These are phyloP conservation scores for Cryptus armator DNA, from an alignment of 2,888 invertebrate genomes.

Conservation along the genomic window DNA sequence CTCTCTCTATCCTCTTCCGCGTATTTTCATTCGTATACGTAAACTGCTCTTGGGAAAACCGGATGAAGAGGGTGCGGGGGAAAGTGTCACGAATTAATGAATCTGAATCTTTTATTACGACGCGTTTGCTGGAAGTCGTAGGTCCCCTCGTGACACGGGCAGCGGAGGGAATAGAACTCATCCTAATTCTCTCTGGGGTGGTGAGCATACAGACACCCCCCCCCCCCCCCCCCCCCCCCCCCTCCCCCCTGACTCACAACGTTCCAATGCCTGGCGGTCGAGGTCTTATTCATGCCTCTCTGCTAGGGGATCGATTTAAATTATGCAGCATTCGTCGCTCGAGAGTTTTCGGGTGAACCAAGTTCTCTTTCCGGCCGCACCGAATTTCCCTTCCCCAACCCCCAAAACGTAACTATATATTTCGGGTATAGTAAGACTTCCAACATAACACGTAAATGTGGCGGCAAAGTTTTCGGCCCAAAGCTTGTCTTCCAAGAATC, in stretches of 20 bases:
- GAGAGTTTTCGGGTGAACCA: constrained; percentile 27
- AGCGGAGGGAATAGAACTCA: background rate
- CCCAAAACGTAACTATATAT: background rate
- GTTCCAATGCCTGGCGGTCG: constrained; percentile 22
- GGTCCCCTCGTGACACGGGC: constrained; percentile 19
- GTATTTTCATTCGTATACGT: background rate
- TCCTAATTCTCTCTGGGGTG: constrained; percentile 48
- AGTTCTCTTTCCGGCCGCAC: background rate
- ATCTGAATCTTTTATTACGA: constrained; percentile 53
- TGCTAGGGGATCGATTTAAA: constrained; percentile 49
- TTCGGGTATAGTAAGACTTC: background rate
- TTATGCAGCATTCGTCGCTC: constrained; percentile 52
- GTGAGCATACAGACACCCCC: background rate
- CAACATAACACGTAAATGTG: background rate
- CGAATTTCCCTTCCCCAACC: background rate
- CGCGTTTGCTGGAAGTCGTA: constrained; percentile 20
- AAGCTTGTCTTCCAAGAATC: background rate
- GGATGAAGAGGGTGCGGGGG: background rate
- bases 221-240: background rate
- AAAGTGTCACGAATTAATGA: constrained; percentile 55
- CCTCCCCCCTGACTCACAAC: background rate
- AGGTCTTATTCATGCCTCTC: constrained; percentile 26
- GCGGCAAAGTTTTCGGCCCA: background rate
- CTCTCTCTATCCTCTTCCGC: background rate
- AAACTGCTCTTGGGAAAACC: constrained; percentile 14